A percentile compares a stretch with the other conserved stretches of the same genome.
Evolutionary conservation across 2,113 vertebrate species (phyloP).

Genomic region (Rhinichthys klamathensis): DNA sequence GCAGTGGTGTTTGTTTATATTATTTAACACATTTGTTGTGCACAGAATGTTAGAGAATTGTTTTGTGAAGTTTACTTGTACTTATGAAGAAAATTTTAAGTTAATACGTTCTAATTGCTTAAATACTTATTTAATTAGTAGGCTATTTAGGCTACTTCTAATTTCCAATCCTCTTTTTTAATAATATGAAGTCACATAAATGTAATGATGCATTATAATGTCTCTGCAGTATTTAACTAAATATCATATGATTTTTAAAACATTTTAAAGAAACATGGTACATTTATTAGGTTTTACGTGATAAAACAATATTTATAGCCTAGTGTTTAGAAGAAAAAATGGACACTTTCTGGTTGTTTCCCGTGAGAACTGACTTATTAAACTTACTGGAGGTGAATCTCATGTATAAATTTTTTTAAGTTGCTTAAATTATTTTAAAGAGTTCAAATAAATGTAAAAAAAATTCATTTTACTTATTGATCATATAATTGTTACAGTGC

Average conservation of each 20-base stretch:
- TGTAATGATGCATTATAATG: not conserved
- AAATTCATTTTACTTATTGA: too few species aligned
- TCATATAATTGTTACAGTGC: too few species aligned
- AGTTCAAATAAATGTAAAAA: too few species aligned
- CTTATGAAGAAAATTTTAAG: not conserved
- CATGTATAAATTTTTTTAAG: too few species aligned
- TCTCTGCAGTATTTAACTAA: not conserved
- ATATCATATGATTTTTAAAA: not conserved
- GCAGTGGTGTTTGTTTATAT: not conserved
- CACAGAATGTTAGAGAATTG: not conserved
- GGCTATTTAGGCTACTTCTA: too few species aligned
- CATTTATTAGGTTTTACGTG: not conserved
- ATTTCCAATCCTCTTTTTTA: too few species aligned
- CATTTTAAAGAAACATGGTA: not conserved
- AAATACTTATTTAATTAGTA: too few species aligned
- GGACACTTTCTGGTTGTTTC: not conserved
- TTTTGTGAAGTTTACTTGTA: not conserved
- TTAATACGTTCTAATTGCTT: not conserved
- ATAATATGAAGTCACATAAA: not conserved
- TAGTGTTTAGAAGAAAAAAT: not conserved
- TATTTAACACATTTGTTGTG: not conserved
- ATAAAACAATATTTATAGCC: not conserved
- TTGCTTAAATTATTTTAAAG: too few species aligned
- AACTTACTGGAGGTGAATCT: too few species aligned
- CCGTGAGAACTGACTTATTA: too few species aligned